Base-by-base conservation (phyloP, 2,113 vertebrate species). In the Rhinolophus ferrumequinum region DNA sequence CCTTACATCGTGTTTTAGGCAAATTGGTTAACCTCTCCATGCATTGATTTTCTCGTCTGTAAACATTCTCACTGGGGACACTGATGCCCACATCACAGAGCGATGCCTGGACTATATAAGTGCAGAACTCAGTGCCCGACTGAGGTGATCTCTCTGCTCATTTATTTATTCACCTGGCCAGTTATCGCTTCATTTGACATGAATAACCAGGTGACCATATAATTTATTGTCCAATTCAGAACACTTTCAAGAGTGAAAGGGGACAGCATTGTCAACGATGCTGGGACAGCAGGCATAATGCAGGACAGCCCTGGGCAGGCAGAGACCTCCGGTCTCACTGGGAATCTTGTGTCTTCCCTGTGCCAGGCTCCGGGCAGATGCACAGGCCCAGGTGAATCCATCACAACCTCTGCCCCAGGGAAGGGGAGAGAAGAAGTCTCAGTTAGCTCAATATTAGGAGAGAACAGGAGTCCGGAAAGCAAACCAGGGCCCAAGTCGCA, bases 101-200 rank as follows among this genome's bases (percentile, higher is more conserved):
- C 38, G 33, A 4, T n/a, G 54, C 2, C 2, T 33, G 10, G 67
- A 18, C 30, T 0, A 30, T 5, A 2, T 9, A 16, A 16, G 21
- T 4, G 30, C 8, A 0, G 15, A 18, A 38, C 81, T n/a, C n/a
- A 4, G n/a, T 12, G 30, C 67, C 18, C 0, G 0, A 2, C 50
- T 11, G 50, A 79, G 80, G 35, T 21, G n/a, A 47, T 26, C 79
- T 41, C 2, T 82, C 41, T 62, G 35, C 19, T 60, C 60, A 28
- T 41, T 60, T 60, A 41, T 81, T 81, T 60, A 19, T 30, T 81
- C 79, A 81, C 56, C 79, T 60, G 79, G 35, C 38, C 79, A 60
- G 26, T 18, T 16, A 58, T 24, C 12, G 15, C 52, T 69, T 60
- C 47, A 64, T 26, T 50, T 28, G 35, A 19, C 52, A 75, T 70